A percentile compares a stretch with the other conserved stretches of the same genome.
Conservation (phyloP, 2,888 invertebrate species). For the Cactoblastis cactorum region DNA sequence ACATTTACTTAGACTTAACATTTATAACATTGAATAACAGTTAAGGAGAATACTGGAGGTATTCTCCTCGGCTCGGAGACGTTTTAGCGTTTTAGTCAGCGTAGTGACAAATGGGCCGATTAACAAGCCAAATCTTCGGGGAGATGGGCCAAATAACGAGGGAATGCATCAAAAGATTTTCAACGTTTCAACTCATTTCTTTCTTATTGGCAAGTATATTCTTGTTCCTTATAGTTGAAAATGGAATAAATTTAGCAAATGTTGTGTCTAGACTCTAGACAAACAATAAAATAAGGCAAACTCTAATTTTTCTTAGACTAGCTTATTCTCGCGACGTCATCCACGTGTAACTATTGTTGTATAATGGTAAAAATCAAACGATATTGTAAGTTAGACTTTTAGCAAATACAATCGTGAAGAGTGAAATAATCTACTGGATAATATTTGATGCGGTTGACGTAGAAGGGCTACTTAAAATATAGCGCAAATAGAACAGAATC, state of each 20-base stretch:
- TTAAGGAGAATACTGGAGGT: conserved; percentile 21
- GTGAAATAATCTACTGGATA: no score
- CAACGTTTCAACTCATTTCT: neutral
- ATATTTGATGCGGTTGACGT: no score
- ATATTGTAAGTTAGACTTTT: no score
- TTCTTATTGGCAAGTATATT: neutral
- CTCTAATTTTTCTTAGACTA: no score
- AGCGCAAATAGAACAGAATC: no score
- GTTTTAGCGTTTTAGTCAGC: conserved; percentile 52
- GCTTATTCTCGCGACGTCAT: no score
- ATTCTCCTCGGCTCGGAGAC: conserved; percentile 61
- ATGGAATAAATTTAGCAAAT: neutral
- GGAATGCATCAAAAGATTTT: conserved; percentile 76
- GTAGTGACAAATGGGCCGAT: conserved; percentile 74
- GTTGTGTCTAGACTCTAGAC: no score
- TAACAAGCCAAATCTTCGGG: conserved; percentile 66
- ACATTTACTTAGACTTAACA: neutral
- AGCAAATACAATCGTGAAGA: no score
- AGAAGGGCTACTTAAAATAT: no score
- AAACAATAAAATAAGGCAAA: no score
- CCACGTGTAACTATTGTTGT: no score
- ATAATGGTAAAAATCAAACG: no score
- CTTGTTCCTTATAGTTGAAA: neutral
- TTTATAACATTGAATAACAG: neutral
- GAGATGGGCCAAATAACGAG: conserved; percentile 75